Conservation (phyloP, 2,797 vertebrate genomes). For the Sparus aurata region DNA sequence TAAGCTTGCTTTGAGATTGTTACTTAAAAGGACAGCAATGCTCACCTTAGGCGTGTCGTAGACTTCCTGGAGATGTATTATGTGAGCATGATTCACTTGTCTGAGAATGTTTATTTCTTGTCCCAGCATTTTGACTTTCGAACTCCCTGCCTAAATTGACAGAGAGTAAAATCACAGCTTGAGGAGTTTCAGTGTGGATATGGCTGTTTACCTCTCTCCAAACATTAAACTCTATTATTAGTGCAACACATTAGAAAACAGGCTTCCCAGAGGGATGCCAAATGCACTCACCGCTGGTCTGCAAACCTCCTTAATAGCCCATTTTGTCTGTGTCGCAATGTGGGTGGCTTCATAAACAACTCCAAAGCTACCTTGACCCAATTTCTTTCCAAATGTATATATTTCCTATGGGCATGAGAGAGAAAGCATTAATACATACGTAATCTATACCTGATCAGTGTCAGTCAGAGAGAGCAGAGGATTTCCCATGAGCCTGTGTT, state of each 20-base stretch:
- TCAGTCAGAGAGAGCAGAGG: constrained; percentile 43
- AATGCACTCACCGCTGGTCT: constrained; percentile 87
- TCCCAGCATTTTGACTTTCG: constrained; percentile 88
- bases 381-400: constrained; percentile 87
- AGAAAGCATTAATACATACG: constrained; percentile 65
- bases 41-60: constrained; percentile 89
- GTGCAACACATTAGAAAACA: constrained; percentile 39
- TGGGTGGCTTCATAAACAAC: constrained; percentile 89
- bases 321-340: constrained; percentile 85
- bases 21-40: constrained; percentile 15
- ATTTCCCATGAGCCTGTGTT: constrained; percentile 35
- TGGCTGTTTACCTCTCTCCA: constrained; percentile 28
- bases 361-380: constrained; percentile 91
- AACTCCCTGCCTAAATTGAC: constrained; percentile 88
- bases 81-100: constrained; percentile 87
- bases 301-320: constrained; percentile 90
- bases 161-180: constrained; percentile 51
- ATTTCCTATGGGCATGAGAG: constrained; percentile 81
- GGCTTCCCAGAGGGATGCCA: constrained; percentile 30
- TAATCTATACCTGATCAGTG: constrained; percentile 53
- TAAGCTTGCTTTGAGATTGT: constrained; percentile 26
- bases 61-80: constrained; percentile 91
- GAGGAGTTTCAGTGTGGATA: constrained; percentile 5
- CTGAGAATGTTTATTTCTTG: constrained; percentile 91
- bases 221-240: constrained; percentile 39